Percentiles rank a stretch among this genome's conserved stretches.
phyloP scores from a whole-genome alignment of 2,113 vertebrate species.

The Aramus guarauna region DNA sequence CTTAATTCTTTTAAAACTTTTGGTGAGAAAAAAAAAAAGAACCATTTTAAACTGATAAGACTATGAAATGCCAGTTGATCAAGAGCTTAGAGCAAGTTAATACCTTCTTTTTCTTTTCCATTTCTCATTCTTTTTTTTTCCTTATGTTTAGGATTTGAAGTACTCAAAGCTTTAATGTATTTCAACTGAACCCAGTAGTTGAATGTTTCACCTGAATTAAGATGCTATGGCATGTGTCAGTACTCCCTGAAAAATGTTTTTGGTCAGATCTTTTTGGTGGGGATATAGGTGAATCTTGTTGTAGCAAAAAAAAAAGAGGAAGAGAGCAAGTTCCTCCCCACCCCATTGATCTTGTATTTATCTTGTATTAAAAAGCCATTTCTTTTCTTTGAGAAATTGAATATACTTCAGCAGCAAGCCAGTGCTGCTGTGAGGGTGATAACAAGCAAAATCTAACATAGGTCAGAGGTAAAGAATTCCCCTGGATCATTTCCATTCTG shows the following conservation, averaged over 20 bases:
- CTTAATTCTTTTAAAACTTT: neutral
- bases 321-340: neutral
- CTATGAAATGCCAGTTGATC: neutral
- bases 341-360: neutral
- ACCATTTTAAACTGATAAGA: neutral
- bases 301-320: neutral
- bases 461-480: slow-evolving; percentile 41
- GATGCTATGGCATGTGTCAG: neutral
- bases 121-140: neutral
- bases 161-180: neutral
- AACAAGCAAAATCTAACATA: slow-evolving; percentile 35
- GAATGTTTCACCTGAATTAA: neutral
- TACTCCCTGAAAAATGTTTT: neutral
- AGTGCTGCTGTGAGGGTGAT: neutral
- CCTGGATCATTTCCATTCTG: slow-evolving; percentile 42
- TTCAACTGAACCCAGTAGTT: neutral
- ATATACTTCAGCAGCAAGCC: neutral
- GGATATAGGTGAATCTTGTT: neutral
- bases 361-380: neutral
- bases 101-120: neutral
- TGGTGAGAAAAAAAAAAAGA: neutral
- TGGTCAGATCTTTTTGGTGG: neutral
- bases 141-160: neutral
- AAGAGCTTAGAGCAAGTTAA: neutral
- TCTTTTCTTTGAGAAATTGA: neutral